phyloP scores from a whole-genome alignment of 2,888 invertebrate species.

The Dicycla oo region DNA sequence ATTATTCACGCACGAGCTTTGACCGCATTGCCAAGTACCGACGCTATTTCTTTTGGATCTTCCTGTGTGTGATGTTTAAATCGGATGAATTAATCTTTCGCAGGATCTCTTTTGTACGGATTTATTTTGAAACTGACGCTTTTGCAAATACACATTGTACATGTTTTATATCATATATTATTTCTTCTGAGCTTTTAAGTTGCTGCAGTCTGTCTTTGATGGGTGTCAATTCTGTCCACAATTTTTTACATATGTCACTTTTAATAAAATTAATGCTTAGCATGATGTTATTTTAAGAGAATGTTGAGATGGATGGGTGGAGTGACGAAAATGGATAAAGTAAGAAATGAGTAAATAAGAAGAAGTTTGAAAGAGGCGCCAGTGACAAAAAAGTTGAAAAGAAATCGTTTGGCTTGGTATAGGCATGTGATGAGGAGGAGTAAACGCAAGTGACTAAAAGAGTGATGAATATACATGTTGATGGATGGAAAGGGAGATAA shows the following conservation, averaged over 20 bases:
- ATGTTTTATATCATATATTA: not conserved
- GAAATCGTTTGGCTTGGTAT: no score
- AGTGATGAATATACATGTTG: no score
- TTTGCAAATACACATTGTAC: not conserved
- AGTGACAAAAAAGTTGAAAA: no score
- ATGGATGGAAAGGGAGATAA: no score
- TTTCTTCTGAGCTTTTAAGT: not conserved
- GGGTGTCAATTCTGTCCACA: not conserved
- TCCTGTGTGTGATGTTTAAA: slow-evolving; percentile 38
- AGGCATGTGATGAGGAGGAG: no score
- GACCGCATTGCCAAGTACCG: slow-evolving; percentile 52
- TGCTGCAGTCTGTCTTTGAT: not conserved
- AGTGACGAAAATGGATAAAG: no score
- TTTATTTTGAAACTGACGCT: slow-evolving; percentile 13
- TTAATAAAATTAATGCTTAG: no score
- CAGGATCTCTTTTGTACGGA: slow-evolving; percentile 19
- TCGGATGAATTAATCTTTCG: slow-evolving; percentile 40
- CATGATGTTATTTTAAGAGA: no score
- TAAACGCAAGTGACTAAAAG: no score
- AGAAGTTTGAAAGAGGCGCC: no score
- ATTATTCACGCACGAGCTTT: slow-evolving; percentile 57
- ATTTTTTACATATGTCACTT: not conserved
- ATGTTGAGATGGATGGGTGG: no score
- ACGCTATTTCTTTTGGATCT: slow-evolving; percentile 38
- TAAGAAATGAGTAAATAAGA: no score